Evolutionary conservation across 1,140 invertebrate species (phyloP).

Genomic region (Teleopsis dalmanni): DNA sequence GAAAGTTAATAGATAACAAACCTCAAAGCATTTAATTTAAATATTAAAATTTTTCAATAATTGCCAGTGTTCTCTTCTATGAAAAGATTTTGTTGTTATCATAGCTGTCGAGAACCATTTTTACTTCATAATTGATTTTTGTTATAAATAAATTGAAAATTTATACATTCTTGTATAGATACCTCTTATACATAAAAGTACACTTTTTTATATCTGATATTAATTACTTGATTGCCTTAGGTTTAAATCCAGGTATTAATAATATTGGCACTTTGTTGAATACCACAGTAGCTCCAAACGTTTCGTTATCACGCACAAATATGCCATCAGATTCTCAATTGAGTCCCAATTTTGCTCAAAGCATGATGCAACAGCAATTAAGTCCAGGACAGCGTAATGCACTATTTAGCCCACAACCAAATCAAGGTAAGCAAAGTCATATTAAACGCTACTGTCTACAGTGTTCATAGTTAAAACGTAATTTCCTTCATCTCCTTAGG

Average conservation of each 20-base stretch:
- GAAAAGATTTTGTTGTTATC: too few relatives aligned
- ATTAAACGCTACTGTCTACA: not conserved
- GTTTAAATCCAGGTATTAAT: slow-evolving; percentile 57
- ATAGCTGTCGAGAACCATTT: too few relatives aligned
- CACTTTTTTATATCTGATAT: not conserved
- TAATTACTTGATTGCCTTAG: slow-evolving; percentile 16
- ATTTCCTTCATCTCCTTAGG: slow-evolving; percentile 14
- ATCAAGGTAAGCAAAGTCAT: slow-evolving; percentile 24
- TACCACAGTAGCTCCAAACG: slow-evolving; percentile 72
- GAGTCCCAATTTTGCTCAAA: slow-evolving; percentile 54
- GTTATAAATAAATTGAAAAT: not conserved
- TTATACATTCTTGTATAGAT: not conserved
- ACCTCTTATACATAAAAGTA: not conserved
- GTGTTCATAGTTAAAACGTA: not conserved
- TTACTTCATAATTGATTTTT: too few relatives aligned
- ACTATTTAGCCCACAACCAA: slow-evolving; percentile 40
- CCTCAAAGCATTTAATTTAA: slow-evolving; percentile 5
- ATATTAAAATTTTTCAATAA: too few relatives aligned
- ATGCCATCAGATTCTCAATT: slow-evolving; percentile 64
- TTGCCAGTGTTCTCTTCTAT: too few relatives aligned
- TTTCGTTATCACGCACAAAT: slow-evolving; percentile 61
- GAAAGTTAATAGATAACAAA: not conserved
- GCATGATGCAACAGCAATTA: slow-evolving; percentile 40
- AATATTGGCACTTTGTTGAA: slow-evolving; percentile 73
- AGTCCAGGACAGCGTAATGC: slow-evolving; percentile 38